Percentiles rank a stretch among this genome's conserved stretches.
These are phyloP conservation scores for Bolinopsis microptera DNA, from an alignment of 37 sponge, comb jelly and placozoan genomes.

Conservation along the genomic window DNA sequence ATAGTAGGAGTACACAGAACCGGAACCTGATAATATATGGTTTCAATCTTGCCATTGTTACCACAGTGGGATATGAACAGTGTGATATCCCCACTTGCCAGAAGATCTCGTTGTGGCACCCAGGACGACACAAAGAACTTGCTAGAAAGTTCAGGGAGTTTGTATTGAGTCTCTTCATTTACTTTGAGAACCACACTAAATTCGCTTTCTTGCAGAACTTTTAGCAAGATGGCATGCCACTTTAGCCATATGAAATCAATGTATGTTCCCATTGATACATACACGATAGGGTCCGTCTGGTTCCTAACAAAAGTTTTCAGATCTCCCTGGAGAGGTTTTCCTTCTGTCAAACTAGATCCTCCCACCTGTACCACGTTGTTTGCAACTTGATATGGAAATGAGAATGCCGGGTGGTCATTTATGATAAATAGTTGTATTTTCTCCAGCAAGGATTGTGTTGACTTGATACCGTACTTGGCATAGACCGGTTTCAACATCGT, in stretches of 20 bases:
- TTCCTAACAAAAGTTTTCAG: neutral
- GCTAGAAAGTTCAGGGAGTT: neutral
- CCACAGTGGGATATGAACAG: constrained; percentile 54
- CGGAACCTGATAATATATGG: neutral
- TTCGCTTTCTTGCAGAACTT: neutral
- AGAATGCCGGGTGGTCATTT: constrained; percentile 4
- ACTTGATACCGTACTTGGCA: neutral
- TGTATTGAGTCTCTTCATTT: neutral
- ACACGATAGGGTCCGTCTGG: neutral
- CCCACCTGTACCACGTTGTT: constrained; percentile 40
- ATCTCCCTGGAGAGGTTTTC: neutral
- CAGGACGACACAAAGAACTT: neutral
- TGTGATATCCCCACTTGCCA: neutral
- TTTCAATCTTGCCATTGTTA: constrained; percentile 23
- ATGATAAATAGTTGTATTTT: neutral
- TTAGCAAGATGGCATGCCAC: neutral
- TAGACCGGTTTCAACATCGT: neutral
- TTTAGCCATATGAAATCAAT: neutral
- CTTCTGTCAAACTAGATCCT: neutral
- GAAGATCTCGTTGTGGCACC: constrained; percentile 17
- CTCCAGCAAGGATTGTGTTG: neutral
- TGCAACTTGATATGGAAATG: constrained; percentile 1
- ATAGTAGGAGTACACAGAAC: neutral
- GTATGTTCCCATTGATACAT: neutral
- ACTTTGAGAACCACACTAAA: neutral